Percentiles rank a stretch among this genome's conserved stretches.
Conservation (phyloP, 2,113 vertebrate genomes). For the Oreochromis aureus region DNA sequence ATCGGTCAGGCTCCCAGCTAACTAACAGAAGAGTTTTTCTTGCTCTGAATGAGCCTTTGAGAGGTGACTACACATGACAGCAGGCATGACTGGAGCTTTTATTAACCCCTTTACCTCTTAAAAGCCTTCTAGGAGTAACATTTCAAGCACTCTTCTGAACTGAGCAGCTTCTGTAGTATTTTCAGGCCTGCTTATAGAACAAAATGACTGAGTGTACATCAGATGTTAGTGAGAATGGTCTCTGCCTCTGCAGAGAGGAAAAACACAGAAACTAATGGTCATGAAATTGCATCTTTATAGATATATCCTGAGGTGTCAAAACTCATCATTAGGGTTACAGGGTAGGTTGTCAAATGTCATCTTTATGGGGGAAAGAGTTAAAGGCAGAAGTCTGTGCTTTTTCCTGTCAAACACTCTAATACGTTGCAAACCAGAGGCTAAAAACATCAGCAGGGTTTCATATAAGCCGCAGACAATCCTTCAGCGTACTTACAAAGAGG, state of each 20-base stretch:
- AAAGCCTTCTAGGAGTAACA: neutral
- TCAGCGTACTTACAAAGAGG: neutral
- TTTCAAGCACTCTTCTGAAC: neutral
- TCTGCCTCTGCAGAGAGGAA: neutral
- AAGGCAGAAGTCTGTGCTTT: neutral
- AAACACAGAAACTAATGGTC: neutral
- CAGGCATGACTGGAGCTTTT: neutral
- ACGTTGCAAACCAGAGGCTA: neutral
- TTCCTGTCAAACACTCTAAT: neutral
- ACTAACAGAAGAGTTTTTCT: neutral
- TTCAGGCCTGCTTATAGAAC: neutral
- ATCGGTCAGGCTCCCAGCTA: neutral
- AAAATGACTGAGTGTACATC: neutral
- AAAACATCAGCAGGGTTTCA: neutral
- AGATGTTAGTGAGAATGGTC: neutral
- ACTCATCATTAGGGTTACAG: neutral
- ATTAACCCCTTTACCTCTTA: neutral
- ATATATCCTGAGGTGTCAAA: neutral
- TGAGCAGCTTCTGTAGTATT: neutral
- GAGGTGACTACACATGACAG: neutral
- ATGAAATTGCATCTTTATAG: neutral
- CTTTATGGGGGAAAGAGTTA: neutral
- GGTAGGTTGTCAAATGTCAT: neutral
- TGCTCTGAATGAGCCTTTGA: neutral
- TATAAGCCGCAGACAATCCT: neutral